Base-by-base conservation (phyloP, 2,888 invertebrate genomes). In the Alviniconcha strummeri region DNA sequence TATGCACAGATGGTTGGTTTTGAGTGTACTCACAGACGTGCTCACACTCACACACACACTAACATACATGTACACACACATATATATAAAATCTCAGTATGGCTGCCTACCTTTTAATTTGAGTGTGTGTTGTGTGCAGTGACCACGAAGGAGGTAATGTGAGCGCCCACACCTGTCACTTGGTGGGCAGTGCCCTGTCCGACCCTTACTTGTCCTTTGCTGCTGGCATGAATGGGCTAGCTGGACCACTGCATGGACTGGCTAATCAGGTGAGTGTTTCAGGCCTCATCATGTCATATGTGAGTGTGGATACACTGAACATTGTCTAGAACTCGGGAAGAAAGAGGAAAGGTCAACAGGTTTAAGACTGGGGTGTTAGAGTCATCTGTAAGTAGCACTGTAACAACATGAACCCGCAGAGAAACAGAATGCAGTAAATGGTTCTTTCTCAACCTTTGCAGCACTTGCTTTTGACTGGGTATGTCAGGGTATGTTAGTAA, bases 131-230 rank as follows among this genome's bases (percentile, higher is more conserved):
- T 36, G 0, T 36, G 60, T 60, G 60, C 92, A 97, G 97, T 95
- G 98, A 98, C 94, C 98, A 98, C 94, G 98, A 98, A 94, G 98
- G 98, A 89, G 98, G 98, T 89, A 98, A 98, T 94, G 98, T 99
- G 8, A 98, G 97, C 11, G 98, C 98, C 4, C 98, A 98, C 94
- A 97, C 98, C 0, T 96, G 97, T 17, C 98, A 98, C 94, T 94
- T 99, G 93, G 98, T 98, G 5, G 98, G 97, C 69, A 98, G 98
- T 0, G 98, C 98, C 3, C 95, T 98, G 80, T 97, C 98, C 90
- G 98, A 98, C 94, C 98, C 98, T 17, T 98, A 98, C 94, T 95
- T 99, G 8, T 97, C 97, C 13, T 98, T 98, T 94, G 96, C 97
- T 76, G 98, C 97, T 79, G 98, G 98, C 81, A 96, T 99, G 95